Percentiles rank a stretch among this genome's conserved stretches.
Conservation (phyloP, 2,888 invertebrate genomes). For the Oscheius sp. region DNA sequence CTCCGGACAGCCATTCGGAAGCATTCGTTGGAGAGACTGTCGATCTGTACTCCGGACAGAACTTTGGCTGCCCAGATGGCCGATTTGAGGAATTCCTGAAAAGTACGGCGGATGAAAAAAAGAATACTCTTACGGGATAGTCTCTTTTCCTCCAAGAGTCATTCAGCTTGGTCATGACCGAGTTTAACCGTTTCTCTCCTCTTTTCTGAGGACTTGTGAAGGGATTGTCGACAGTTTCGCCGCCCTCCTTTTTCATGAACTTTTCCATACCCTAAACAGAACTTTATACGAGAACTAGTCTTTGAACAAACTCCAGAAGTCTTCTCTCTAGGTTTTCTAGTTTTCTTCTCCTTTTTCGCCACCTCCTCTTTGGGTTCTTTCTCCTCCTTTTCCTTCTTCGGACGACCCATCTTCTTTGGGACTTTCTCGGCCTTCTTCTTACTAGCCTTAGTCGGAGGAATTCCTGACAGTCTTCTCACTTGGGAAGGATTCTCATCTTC, state of each 20-base stretch:
- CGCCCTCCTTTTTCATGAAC: slow-evolving; percentile 6
- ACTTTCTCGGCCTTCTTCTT: slow-evolving; percentile 14
- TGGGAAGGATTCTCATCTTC: slow-evolving; percentile 30
- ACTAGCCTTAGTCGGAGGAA: slow-evolving; percentile 24
- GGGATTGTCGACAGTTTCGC: neutral
- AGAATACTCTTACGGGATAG: slow-evolving; percentile 11
- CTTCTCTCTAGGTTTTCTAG: slow-evolving; percentile 9
- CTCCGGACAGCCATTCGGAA: slow-evolving; percentile 22
- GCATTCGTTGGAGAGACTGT: slow-evolving; percentile 22
- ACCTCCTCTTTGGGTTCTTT: slow-evolving; percentile 24
- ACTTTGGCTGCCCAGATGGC: slow-evolving; percentile 24
- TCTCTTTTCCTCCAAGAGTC: slow-evolving; percentile 32
- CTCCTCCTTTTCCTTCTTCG: slow-evolving; percentile 20
- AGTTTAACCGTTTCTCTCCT: slow-evolving; percentile 10
- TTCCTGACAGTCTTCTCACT: slow-evolving; percentile 11
- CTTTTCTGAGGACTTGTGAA: slow-evolving; percentile 26
- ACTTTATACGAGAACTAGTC: neutral
- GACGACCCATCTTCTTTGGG: slow-evolving; percentile 9
- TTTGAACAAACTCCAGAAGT: neutral
- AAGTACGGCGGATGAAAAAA: neutral
- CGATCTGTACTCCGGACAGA: slow-evolving; percentile 19
- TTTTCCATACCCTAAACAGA: slow-evolving; percentile 13
- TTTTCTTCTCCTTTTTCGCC: slow-evolving; percentile 24
- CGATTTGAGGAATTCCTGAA: slow-evolving; percentile 30
- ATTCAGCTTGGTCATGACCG: slow-evolving; percentile 1